phyloP scores from a whole-genome alignment of 2,888 invertebrate genomes.

The Drosophila differens region DNA sequence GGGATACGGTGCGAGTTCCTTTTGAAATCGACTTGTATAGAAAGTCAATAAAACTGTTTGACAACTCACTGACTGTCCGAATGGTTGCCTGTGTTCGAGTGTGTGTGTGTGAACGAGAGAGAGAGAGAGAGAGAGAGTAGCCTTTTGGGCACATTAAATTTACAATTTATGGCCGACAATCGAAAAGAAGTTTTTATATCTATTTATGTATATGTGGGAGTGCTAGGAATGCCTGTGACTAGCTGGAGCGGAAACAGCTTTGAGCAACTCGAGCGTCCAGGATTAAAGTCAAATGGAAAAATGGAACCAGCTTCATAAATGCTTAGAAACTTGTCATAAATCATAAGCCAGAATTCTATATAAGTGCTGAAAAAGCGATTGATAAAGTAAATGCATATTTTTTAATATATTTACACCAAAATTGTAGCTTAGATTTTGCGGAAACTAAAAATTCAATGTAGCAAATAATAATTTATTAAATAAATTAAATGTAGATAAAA shows the following conservation, averaged over 20 bases:
- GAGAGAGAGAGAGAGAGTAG: constrained; percentile 10
- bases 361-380: not conserved
- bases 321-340: constrained; percentile 10
- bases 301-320: not conserved
- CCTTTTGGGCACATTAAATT: constrained; percentile 69
- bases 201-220: constrained; percentile 17
- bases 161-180: constrained; percentile 72
- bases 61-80: constrained; percentile 62
- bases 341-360: not conserved
- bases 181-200: constrained; percentile 50
- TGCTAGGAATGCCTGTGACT: not conserved
- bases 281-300: constrained; percentile 22
- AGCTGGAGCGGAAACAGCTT: not conserved
- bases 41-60: constrained; percentile 80
- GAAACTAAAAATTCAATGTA: not conserved
- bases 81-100: not conserved
- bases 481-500: not conserved
- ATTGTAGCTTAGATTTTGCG: not conserved
- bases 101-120: constrained; percentile 13
- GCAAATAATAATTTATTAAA: not conserved
- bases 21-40: constrained; percentile 57
- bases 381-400: not conserved
- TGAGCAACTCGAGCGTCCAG: not conserved
- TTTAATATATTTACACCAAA: not conserved
- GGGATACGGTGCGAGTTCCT: not conserved